Evolutionary conservation across 2,888 invertebrate species (phyloP), one percentile per base, ranked within the genome.

Genomic region (Cerastoderma edule): DNA sequence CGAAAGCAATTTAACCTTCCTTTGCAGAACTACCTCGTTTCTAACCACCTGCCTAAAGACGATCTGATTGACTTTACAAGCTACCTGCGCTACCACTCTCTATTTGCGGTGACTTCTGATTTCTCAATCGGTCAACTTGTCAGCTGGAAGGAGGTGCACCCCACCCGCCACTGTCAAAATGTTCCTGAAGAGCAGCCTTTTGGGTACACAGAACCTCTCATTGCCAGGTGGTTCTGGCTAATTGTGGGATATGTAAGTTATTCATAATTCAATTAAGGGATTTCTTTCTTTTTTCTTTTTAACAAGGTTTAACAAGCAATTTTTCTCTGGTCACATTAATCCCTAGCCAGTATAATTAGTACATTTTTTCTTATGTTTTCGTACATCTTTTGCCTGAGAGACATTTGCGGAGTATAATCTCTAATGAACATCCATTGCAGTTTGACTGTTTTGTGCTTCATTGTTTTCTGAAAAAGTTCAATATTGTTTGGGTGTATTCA

Each of bases 41-140:
- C 95, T 72, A 96, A 96, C n/a, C 97, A 97, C 92, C 94, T 97
- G 83, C 95, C 95, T 72, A 94, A 95, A 69, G 95, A 95, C 76
- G 96, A 97, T 92, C 93, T 97, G 65, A 94, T 95, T 50, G 96
- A 96, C 90, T 94, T 97, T 0, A 95, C 96, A 89, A 94, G 95
- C 19, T 97, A 95, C 92, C 94, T 97, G 72, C 95, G 95, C 78
- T 94, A 96, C 80, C 95, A 96, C 87, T 96, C 96, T 1, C 93
- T 97, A 69, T 94, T 97, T 39, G 95, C 95, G 13, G 78, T 90
- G 5, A 80, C 84, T 35, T 64, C 78, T 27, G 78, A 77, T 30
- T 86, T 87, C 39, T 80, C 84, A 39, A 78, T 91, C 22, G 87
- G 88, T 32, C 90, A 92, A 75, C 83, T 92, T 16, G 88, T 92